Base-by-base conservation (phyloP, 2,797 vertebrate genomes). In the Scyliorhinus canicula region DNA sequence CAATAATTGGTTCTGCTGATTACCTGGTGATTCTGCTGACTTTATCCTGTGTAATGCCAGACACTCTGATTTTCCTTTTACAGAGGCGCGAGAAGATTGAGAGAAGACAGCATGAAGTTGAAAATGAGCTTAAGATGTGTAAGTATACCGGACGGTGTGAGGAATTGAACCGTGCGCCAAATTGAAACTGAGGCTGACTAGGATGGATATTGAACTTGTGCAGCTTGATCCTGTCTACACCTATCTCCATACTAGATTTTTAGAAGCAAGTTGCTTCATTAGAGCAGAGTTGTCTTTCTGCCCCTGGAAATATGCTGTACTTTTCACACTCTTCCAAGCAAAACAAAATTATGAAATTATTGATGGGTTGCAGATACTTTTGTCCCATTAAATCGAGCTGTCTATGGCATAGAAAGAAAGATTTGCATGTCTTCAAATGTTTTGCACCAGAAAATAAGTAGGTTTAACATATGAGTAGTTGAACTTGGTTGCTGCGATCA, bases 41-140 rank as follows among this genome's bases (percentile, higher is more conserved):
- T 88, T 57, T 90, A 16, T 88, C 55, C 57, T 93, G 57, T 40
- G 21, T 93, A 26, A 50, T 50, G 11, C 7, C 40, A 44, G 47
- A 93, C 19, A 3, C 24, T 95, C 14, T 55, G 86, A 91, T 96
- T 85, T 96, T 95, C 95, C 95, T 63, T 91, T 96, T 96, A 47
- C 97, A 99, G 98, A 98, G 98, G 95, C 97, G 98, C 86, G 99
- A 99, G 96, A 99, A 99, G 96, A 99, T 99, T 95, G 99, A 99
- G 95, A 97, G 98, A 77, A 97, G 99, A 95, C 98, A 99, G 96
- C 96, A 98, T 0, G 98, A 99, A 35, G 97, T 99, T 95, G 99
- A 99, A 96, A 98, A 97, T 2, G 99, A 99, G 96, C 97, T 99
- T 69, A 99, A 99, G 96, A 97, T 98, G 96, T 99, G 98, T 99